These are phyloP conservation scores for Australoheros facetus DNA, from an alignment of 2,797 vertebrate species.

Conservation along the genomic window DNA sequence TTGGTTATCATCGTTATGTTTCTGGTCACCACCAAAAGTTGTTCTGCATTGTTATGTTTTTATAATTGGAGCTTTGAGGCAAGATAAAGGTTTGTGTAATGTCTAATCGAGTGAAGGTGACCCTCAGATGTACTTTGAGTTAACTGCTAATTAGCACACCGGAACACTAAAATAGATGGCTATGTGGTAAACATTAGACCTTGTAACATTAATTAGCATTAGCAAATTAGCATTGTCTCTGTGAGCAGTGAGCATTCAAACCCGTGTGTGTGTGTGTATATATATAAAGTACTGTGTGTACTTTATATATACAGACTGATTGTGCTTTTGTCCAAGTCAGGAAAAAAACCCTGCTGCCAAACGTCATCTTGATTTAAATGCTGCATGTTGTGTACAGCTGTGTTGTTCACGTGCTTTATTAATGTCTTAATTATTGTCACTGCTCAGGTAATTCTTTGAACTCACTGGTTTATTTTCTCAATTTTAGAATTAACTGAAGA, in stretches of 20 bases:
- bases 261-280: too few relatives aligned
- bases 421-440: background rate
- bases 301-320: background rate
- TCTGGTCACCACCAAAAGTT: background rate
- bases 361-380: background rate
- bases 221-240: constrained; percentile 1
- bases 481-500: background rate
- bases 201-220: background rate
- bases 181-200: background rate
- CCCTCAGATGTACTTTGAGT: background rate
- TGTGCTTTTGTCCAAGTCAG: background rate
- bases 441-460: background rate
- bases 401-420: background rate
- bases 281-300: too few relatives aligned
- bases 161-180: background rate
- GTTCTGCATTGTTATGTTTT: background rate
- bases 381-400: background rate
- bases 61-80: background rate
- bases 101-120: background rate
- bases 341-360: background rate
- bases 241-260: background rate
- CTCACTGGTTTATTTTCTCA: constrained; percentile 1
- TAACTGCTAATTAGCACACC: background rate
- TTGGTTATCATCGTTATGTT: background rate
- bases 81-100: background rate